Base-by-base conservation (phyloP, 2,113 vertebrate genomes). In the Pogona vitticeps region DNA sequence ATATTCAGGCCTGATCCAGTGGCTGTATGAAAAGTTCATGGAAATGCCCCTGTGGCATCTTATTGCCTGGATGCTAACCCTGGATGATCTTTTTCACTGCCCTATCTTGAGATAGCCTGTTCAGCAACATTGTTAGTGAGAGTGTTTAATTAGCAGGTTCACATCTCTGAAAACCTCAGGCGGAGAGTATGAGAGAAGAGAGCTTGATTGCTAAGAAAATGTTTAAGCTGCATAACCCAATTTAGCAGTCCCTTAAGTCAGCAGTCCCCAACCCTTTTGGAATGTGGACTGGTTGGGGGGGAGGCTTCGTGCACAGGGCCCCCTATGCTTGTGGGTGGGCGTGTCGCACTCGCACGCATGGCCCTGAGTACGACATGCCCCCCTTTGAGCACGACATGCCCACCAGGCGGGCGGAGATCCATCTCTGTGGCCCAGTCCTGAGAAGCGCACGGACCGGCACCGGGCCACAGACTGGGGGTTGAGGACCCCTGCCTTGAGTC, bases 201-300 rank as follows among this genome's bases (percentile, higher is more conserved):
- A 84, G 75, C 42, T 88, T 59, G 14, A 23, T 31, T 21, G 82
- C 88, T 80, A 40, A 91, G 76, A 82, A 90, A 76, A 75, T 67
- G 70, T 86, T 88, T 88, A 77, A 81, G 56, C 46, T 52, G 89
- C 91, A 71, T 31, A 79, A 80, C 82, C 84, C 90, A 73, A 38
- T 89, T 88, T 90, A 92, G 86, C 85, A 91, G 85, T 84, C 92
- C 90, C 78, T 91, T 89, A 88, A 72, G 42, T n/a, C n/a, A n/a
- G n/a, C n/a, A n/a, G n/a, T n/a, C n/a, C n/a, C n/a, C n/a, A n/a
- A n/a, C n/a, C n/a, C n/a, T n/a, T n/a, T n/a, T n/a, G n/a, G n/a
- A n/a, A n/a, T n/a, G n/a, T n/a, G n/a, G n/a, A n/a, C n/a, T n/a
- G n/a, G n/a, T n/a, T n/a, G n/a, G n/a, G n/a, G n/a, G n/a, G n/a